These are phyloP conservation scores for Garra rufa DNA, from an alignment of 2,113 vertebrate genomes.

Conservation along the genomic window DNA sequence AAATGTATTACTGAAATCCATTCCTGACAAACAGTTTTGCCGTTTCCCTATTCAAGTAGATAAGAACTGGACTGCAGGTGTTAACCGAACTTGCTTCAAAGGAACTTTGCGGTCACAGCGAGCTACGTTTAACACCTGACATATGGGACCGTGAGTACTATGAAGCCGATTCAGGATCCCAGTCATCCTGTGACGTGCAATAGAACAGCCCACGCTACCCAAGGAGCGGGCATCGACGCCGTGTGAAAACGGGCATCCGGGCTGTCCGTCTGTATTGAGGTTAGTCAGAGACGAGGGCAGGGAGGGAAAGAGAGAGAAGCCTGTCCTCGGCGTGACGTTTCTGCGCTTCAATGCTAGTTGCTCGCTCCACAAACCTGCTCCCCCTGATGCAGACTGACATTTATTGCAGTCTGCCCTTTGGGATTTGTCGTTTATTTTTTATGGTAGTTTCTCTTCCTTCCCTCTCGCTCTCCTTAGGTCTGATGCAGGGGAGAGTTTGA, in stretches of 20 bases:
- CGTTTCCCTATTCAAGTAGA: neutral
- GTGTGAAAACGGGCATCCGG: neutral
- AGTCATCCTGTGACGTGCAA: neutral
- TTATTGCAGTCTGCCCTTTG: constrained; percentile 66
- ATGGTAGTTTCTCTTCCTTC: constrained; percentile 50
- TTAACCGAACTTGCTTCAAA: neutral
- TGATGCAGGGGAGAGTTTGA: constrained; percentile 49
- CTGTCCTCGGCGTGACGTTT: neutral
- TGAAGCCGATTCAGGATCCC: neutral
- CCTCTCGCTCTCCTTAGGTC: constrained; percentile 25
- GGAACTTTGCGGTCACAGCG: neutral
- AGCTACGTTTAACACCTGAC: neutral
- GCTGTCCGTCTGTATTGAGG: constrained; percentile 49
- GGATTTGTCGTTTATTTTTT: constrained; percentile 56
- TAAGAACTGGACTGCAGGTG: neutral
- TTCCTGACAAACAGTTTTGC: neutral
- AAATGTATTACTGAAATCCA: neutral
- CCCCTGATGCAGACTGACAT: constrained; percentile 63
- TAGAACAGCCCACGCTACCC: neutral
- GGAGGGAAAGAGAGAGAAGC: neutral
- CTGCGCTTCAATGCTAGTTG: constrained; percentile 38
- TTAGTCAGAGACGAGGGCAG: constrained; percentile 46
- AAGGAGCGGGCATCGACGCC: neutral
- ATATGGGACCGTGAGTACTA: neutral
- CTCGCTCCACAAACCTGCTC: constrained; percentile 52